Base-by-base conservation (phyloP, 2,113 vertebrate species). In the Tachuris rubrigastra region DNA sequence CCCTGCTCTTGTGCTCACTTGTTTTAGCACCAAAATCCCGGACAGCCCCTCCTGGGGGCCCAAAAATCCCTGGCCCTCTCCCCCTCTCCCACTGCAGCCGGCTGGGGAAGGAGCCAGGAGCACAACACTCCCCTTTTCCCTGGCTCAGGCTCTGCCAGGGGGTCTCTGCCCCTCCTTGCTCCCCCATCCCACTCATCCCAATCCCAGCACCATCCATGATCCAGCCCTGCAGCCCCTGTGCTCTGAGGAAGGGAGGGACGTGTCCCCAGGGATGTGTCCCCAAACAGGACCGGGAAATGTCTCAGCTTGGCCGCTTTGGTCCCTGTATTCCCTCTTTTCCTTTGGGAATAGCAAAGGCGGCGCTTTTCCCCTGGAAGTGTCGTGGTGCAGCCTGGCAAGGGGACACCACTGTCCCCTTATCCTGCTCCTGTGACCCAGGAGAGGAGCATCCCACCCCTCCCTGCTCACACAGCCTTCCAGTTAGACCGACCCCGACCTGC, bases 11-110 rank as follows among this genome's bases (percentile, higher is more conserved):
- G 95, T 81, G 95, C 83, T 95, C 53, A 1, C 59, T 66, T 5
- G 66, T 30, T 83, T 96, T 95, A 97, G 95, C 97, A 97, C 96
- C 96, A 87, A 58, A 77, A 68, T 16, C 90, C 89, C 58, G 2
- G 30, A 10, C 42, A 90, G 55, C 66, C 49, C 84, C 24, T 7
- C 62, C 53, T 5, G 59, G 75, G 49, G 49, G 25, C 49, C 50
- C 50, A 52, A 52, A 0, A 41, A 12, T 9, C 50, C 60, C 50
- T 0, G 1, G 10, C 46, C 4, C 14, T 2, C 15, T 30, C 15
- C 87, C 49, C 8, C 3, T 14, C 41, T 11, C 39, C 80, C 15
- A 0, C 8, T 8, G 39, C 72, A 39, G 65, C 35, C 5, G 0
- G 18, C 50, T 33, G 62, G 53, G 66, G 75, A 71, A 33, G 0